Base-by-base conservation (phyloP, 1,140 invertebrate species). In the Spodoptera frugiperda region DNA sequence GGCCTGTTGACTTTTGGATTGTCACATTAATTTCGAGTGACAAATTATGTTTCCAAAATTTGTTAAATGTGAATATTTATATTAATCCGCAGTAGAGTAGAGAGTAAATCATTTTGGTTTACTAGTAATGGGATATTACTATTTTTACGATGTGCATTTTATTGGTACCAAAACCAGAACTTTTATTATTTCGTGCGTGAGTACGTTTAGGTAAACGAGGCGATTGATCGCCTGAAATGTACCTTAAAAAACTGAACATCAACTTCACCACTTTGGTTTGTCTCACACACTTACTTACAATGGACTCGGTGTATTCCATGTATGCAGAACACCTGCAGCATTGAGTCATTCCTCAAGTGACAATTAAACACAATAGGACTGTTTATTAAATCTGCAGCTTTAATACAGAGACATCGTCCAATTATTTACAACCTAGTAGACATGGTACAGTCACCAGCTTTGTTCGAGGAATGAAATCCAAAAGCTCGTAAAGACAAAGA, bases 261-360 rank as follows among this genome's bases (percentile, higher is more conserved):
- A 44, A n/a, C 53, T 57, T 15, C 30, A 14, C 4, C 11, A 44
- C 14, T 30, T n/a, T 54, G 12, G 49, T 0, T 15, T 19, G 17
- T 46, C 33, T 21, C 11, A 54, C 19, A 33, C 15, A 46, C 17
- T 71, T 57, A 55, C 19, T 61, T 25, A 61, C 44, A 61, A 73
- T 73, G 54, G 0, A 21, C 30, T 73, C 25, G 55, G 39, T 49
- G 14, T 30, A 49, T 59, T 49, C 6, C 39, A 61, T 61, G 55
- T 49, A 73, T 73, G 71, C n/a, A 48, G 48, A 59, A 55, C 71
- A 73, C 71, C 71, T 73, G 71, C 55, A 4, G 21, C 14, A 46
- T 61, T 61, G 30, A 61, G 19, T 73, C 39, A 57, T 59, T 59
- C 54, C 46, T 73, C 15, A 61, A 48, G 33, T 46, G 17, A 39